Conservation (phyloP, 2,113 vertebrate species). For the Oncorhynchus kisutch region DNA sequence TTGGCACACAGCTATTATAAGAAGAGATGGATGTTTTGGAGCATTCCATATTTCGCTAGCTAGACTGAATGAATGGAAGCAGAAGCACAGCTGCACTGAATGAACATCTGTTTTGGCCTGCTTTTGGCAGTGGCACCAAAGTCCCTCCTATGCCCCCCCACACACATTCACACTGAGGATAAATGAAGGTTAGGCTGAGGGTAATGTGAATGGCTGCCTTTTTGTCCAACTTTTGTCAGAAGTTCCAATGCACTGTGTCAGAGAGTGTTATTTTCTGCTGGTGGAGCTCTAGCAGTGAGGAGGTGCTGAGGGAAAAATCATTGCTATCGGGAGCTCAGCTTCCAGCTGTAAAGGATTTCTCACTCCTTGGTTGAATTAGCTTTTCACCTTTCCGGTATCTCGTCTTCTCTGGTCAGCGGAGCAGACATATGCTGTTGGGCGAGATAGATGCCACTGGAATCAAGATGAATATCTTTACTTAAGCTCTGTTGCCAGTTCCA, state of each 20-base stretch:
- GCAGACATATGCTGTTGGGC: constrained; percentile 43
- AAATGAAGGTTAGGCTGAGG: constrained; percentile 36
- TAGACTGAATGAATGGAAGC: constrained; percentile 7
- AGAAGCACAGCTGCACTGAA: constrained; percentile 33
- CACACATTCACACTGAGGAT: constrained; percentile 27
- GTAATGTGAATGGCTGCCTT: constrained; percentile 31
- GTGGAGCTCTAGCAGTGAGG: constrained; percentile 23
- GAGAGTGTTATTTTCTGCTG: constrained; percentile 35
- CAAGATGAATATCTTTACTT: constrained; percentile 39
- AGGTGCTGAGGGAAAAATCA: constrained; percentile 29
- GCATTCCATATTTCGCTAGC: constrained; percentile 22
- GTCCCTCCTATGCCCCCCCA: constrained; percentile 11
- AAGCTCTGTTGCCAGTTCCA: constrained; percentile 9
- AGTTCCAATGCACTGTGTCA: constrained; percentile 40
- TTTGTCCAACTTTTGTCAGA: constrained; percentile 30
- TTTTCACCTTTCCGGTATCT: constrained; percentile 48
- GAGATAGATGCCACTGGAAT: constrained; percentile 47
- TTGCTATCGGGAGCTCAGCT: constrained; percentile 48
- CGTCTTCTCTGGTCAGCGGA: constrained; percentile 51
- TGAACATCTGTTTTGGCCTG: constrained; percentile 38
- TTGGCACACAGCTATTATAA: neutral
- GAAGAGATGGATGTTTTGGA: constrained; percentile 24
- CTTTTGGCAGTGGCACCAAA: constrained; percentile 27
- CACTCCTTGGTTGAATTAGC: constrained; percentile 48
- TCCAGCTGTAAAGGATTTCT: constrained; percentile 55